Percentiles rank a stretch among this genome's conserved stretches.
Evolutionary conservation across 2,888 invertebrate genomes (phyloP).

Genomic region (Amiota minor): DNA sequence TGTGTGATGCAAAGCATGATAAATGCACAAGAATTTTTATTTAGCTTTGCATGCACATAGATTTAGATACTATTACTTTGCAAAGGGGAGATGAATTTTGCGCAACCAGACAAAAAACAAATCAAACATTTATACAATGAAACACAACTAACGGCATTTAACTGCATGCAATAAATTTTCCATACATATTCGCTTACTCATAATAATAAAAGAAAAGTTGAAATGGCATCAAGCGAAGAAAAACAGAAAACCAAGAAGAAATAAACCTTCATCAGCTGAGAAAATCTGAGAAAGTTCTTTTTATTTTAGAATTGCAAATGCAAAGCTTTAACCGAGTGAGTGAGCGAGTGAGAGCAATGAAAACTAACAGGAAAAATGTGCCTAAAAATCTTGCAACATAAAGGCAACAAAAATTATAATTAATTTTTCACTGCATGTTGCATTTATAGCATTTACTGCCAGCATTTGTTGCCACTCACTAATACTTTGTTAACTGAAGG

Average conservation of each 20-base stretch:
- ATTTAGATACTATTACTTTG: background rate
- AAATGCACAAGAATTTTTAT: background rate
- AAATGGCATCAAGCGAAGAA: background rate
- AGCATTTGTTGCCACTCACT: background rate
- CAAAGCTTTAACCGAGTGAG: background rate
- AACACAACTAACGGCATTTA: conserved; percentile 24
- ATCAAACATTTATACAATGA: background rate
- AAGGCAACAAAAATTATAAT: conserved; percentile 14
- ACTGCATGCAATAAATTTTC: conserved; percentile 27
- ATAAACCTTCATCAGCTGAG: conserved; percentile 22
- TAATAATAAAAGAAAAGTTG: background rate
- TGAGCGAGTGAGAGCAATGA: background rate
- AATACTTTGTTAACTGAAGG: conserved; percentile 10
- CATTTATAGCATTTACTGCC: background rate
- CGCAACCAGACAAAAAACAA: background rate
- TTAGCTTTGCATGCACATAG: conserved; percentile 5
- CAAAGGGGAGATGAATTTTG: no score
- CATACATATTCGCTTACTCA: conserved; percentile 5
- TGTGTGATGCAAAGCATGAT: background rate
- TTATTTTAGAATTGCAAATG: background rate
- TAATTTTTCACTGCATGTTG: conserved; percentile 23
- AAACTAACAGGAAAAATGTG: background rate
- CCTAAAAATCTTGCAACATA: background rate
- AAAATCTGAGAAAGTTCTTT: conserved; percentile 9
- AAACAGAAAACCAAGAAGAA: background rate